Evolutionary conservation across 2,888 invertebrate genomes (phyloP).

Genomic region (Automeris io): DNA sequence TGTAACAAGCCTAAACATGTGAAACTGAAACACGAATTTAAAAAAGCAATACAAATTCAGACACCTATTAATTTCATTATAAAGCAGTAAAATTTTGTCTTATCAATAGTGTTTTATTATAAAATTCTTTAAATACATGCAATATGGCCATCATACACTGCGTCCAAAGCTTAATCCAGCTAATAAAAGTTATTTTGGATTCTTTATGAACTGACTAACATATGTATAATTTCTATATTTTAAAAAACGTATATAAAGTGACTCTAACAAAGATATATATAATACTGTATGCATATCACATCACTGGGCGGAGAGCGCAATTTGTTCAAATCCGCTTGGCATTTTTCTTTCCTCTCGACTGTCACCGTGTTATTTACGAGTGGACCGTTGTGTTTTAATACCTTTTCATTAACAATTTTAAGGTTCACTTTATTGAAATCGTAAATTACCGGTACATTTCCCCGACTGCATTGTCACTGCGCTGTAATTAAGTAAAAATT

Average conservation of each 20-base stretch:
- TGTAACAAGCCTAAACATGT: too few relatives aligned
- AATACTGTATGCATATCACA: slow-evolving; percentile 1
- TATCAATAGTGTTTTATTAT: too few relatives aligned
- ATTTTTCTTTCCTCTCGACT: slow-evolving; percentile 65
- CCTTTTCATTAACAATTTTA: slow-evolving; percentile 78
- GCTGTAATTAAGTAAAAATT: slow-evolving; percentile 7
- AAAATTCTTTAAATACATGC: too few relatives aligned
- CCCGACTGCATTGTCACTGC: slow-evolving; percentile 12
- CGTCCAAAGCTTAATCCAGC: too few relatives aligned
- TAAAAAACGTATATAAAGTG: neutral
- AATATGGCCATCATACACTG: too few relatives aligned
- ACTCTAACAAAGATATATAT: neutral
- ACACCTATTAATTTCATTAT: too few relatives aligned
- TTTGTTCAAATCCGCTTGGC: slow-evolving; percentile 62
- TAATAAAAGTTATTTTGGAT: too few relatives aligned
- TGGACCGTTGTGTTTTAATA: slow-evolving; percentile 68
- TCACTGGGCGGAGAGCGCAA: slow-evolving; percentile 23
- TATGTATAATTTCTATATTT: too few relatives aligned
- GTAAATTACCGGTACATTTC: slow-evolving; percentile 58
- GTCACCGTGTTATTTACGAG: slow-evolving; percentile 73
- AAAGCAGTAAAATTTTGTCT: too few relatives aligned
- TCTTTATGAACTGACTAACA: too few relatives aligned
- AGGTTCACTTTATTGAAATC: slow-evolving; percentile 74
- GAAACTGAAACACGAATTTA: too few relatives aligned
- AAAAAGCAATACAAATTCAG: too few relatives aligned